phyloP scores from a whole-genome alignment of 2,113 vertebrate species.

The Emydura subglobosa region DNA sequence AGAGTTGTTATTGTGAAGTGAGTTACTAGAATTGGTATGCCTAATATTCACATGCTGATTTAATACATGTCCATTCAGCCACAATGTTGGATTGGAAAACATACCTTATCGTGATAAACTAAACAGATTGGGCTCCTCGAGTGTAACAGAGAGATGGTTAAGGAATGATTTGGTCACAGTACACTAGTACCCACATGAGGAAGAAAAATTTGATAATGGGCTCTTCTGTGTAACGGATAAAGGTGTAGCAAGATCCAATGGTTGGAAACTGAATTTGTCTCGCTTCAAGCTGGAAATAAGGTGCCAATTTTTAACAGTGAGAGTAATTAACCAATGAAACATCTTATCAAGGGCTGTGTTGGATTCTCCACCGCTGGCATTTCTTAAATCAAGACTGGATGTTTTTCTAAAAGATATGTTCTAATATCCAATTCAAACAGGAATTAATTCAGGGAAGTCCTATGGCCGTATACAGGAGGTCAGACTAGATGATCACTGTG shows the following conservation, averaged over 20 bases:
- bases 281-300: not conserved
- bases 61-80: not conserved
- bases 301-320: not conserved
- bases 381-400: not conserved
- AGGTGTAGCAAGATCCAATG: not conserved
- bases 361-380: not conserved
- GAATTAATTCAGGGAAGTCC: not conserved
- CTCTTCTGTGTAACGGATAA: not conserved
- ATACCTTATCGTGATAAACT: not conserved
- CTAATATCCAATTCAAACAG: not conserved
- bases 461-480: too few species aligned
- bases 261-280: not conserved
- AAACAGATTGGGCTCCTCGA: not conserved
- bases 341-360: not conserved
- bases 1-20: not conserved
- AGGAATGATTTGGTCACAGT: not conserved
- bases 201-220: not conserved
- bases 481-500: not conserved
- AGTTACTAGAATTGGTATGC: not conserved
- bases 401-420: not conserved
- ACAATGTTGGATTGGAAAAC: not conserved
- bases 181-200: not conserved
- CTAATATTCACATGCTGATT: not conserved
- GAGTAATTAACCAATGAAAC: not conserved
- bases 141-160: not conserved